phyloP scores from a whole-genome alignment of 2,888 invertebrate species.

The Adela reaumurella region DNA sequence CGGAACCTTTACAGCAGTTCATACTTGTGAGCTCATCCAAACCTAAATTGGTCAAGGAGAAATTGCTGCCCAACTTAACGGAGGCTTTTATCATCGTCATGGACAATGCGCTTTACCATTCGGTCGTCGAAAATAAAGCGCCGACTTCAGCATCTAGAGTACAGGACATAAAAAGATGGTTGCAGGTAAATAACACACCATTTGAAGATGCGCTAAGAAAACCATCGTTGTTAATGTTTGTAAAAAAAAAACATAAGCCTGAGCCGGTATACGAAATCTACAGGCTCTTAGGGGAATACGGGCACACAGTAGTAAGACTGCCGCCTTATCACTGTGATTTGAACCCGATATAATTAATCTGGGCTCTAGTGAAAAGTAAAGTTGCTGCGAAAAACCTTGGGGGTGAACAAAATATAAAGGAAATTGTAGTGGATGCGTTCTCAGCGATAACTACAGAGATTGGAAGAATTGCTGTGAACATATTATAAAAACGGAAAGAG shows the following conservation, averaged over 20 bases:
- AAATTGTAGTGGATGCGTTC: conserved; percentile 1
- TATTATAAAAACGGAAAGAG: conserved; percentile 1
- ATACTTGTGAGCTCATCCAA: too few species aligned
- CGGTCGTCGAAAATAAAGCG: conserved; percentile 3
- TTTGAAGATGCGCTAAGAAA: conserved; percentile 1
- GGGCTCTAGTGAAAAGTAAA: conserved; percentile 1
- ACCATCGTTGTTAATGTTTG: conserved; percentile 1
- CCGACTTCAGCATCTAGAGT: conserved; percentile 2
- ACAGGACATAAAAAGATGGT: conserved; percentile 3
- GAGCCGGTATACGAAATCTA: conserved; percentile 3
- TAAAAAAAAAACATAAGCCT: conserved; percentile 3
- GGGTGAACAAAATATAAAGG: conserved; percentile 2
- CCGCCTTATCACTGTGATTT: conserved; percentile 4
- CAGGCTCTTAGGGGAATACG: conserved; percentile 1
- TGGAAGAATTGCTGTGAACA: conserved; percentile 2
- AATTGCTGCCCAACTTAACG: conserved; percentile 2
- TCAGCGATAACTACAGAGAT: neutral
- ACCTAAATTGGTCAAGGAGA: too few species aligned
- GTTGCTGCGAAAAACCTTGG: neutral
- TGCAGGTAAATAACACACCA: conserved; percentile 2
- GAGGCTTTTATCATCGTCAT: conserved; percentile 2
- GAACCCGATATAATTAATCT: conserved; percentile 2
- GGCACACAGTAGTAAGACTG: conserved; percentile 2
- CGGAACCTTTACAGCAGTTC: too few species aligned
- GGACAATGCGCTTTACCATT: conserved; percentile 5